Conservation (phyloP, 2,113 vertebrate genomes). For the Sinocyclocheilus rhinocerous region DNA sequence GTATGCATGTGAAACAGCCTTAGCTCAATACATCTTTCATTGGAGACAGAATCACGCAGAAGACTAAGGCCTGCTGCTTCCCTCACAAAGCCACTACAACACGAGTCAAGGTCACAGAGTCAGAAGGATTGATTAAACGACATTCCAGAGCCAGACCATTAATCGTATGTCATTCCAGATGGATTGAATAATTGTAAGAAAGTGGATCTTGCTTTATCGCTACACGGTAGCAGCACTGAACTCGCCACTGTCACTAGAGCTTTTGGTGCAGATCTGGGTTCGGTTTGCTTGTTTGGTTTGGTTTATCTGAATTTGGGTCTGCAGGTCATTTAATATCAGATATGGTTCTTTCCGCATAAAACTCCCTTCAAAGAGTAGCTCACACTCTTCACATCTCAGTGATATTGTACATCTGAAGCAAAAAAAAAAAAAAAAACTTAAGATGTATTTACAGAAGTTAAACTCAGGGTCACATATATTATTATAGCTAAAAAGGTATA, state of each 20-base stretch:
- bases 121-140: slow-evolving; percentile 40
- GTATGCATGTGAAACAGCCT: slow-evolving; percentile 22
- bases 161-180: background rate
- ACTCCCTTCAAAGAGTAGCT: no score
- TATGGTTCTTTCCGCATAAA: no score
- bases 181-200: slow-evolving; percentile 9
- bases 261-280: background rate
- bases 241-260: background rate
- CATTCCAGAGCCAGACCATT: slow-evolving; percentile 37
- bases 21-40: slow-evolving; percentile 19
- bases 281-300: no score
- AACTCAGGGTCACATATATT: no score
- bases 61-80: background rate
- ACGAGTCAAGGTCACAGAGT: slow-evolving; percentile 24
- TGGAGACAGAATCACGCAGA: background rate
- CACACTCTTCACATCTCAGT: no score
- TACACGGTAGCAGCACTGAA: background rate
- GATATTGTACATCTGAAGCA: no score
- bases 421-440: no score
- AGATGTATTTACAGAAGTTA: no score
- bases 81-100: background rate
- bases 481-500: no score
- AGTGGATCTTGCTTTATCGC: background rate
- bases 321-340: background rate
- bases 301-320: background rate